Evolutionary conservation across 2,888 invertebrate genomes (phyloP).

Genomic region (Yponomeuta malinellus): DNA sequence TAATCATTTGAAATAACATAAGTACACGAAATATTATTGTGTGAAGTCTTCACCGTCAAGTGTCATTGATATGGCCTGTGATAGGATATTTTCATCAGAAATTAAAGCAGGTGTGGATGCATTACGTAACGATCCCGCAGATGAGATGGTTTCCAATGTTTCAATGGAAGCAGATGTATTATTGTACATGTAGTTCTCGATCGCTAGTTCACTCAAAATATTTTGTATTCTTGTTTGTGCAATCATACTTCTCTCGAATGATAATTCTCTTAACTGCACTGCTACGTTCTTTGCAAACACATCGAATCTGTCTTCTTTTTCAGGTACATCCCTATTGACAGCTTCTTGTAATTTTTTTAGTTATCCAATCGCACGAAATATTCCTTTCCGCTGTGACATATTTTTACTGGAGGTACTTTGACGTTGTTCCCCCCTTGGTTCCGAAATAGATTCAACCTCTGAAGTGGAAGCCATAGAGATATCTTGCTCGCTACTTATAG

Average conservation of each 20-base stretch:
- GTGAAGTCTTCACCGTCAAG: constrained; percentile 20
- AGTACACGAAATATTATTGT: constrained; percentile 20
- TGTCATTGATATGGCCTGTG: constrained; percentile 18
- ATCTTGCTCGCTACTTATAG: constrained; percentile 18
- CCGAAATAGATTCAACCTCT: constrained; percentile 21
- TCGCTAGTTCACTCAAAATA: constrained; percentile 21
- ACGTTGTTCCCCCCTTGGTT: constrained; percentile 20
- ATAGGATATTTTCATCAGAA: constrained; percentile 20
- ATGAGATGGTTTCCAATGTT: constrained; percentile 21
- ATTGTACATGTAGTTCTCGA: constrained; percentile 19
- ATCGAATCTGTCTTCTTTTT: constrained; percentile 24
- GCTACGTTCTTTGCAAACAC: constrained; percentile 23
- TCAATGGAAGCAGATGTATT: constrained; percentile 21
- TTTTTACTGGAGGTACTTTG: constrained; percentile 18
- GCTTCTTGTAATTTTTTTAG: constrained; percentile 23
- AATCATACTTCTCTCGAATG: constrained; percentile 21
- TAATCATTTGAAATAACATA: constrained; percentile 20
- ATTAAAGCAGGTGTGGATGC: constrained; percentile 20
- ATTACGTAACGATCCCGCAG: constrained; percentile 19
- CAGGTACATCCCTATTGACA: constrained; percentile 23
- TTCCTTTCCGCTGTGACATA: constrained; percentile 23
- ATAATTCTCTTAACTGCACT: constrained; percentile 22
- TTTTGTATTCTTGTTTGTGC: constrained; percentile 21
- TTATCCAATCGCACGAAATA: constrained; percentile 21
- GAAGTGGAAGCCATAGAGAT: constrained; percentile 18